Evolutionary conservation across 2,888 invertebrate genomes (phyloP).

Genomic region (Branchellion lobata): DNA sequence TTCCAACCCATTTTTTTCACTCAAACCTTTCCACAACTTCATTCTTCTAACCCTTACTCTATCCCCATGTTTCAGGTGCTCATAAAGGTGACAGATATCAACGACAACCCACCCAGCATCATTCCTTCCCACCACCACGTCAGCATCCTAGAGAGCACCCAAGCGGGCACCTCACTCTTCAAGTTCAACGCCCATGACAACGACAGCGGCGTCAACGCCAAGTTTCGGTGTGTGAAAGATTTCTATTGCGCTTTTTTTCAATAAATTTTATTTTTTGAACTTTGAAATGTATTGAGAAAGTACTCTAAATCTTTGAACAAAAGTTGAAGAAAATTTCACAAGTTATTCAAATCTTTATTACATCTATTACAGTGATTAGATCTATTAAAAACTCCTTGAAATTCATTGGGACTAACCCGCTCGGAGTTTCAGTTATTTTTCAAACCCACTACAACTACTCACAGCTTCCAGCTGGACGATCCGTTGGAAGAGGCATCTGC

Average conservation of each 20-base stretch:
- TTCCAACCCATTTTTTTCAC: no score
- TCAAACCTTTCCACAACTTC: no score
- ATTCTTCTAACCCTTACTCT: no score
- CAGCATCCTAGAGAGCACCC: slow-evolving; percentile 74
- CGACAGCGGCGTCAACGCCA: slow-evolving; percentile 68
- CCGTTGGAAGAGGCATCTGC: slow-evolving; percentile 54
- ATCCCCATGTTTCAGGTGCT: no score
- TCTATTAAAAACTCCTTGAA: no score
- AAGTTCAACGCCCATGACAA: slow-evolving; percentile 92
- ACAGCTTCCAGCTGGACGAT: slow-evolving; percentile 56
- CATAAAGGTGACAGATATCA: slow-evolving; percentile 96
- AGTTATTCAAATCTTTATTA: no score
- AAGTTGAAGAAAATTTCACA: no score
- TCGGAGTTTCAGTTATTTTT: no score
- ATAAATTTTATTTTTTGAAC: neutral
- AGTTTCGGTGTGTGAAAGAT: slow-evolving; percentile 51
- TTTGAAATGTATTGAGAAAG: no score
- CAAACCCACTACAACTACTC: neutral
- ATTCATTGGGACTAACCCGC: no score
- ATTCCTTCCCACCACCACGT: slow-evolving; percentile 68
- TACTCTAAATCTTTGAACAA: no score
- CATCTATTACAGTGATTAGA: no score
- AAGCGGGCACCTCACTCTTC: slow-evolving; percentile 84
- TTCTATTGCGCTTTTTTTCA: neutral
- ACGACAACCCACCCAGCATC: slow-evolving; percentile 98